Base-by-base conservation (phyloP, 2,888 invertebrate genomes). In the Sussaba pulchella region DNA sequence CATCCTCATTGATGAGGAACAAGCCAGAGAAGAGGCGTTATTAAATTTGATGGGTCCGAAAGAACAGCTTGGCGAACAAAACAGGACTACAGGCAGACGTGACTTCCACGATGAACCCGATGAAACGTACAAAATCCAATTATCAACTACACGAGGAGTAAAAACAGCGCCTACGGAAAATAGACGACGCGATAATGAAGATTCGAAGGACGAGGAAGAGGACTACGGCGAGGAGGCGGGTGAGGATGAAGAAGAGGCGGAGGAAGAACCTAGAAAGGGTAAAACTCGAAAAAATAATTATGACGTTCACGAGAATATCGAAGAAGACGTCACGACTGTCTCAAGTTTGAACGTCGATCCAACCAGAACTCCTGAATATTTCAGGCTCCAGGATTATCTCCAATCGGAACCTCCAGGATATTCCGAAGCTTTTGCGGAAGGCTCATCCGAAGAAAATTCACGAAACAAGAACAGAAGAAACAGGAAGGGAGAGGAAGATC, bases 291-390 rank as follows among this genome's bases (percentile, higher is more conserved):
- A 1, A 82, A 66, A 72, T 4, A 71, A 80, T 10, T 85, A 87
- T 57, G 77, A 82, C 1, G 88, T 88, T 31, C 76, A 76, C 50
- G 87, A 89, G 41, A 67, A 78, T n/a, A 24, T 81, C 5, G 76
- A 86, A 8, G 86, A 85, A 10, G 43, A 70, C 17, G 43, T 57
- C 9, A 64, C 75, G 9, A 31, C 47, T 1, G 36, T 24, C 12
- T 36, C 73, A 5, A 52, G 52, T 17, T 47, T 63, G 24, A 31
- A 9, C 17, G 14, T 39, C 9, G 66, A 69, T 24, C 41, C 78
- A n/a, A 64, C 64, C 39, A 92, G 92, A 76, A 95, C 95, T 93
- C 41, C 89, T 93, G 26, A 86, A 82, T 12, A 84, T 84, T 19
- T 92, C 47, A 87, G 77, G 89, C 89, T 82, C 85, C 90, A 57